Evolutionary conservation across 1,140 invertebrate species (phyloP), one percentile per base, ranked within the genome.

Genomic region (Micrasema longulum): DNA sequence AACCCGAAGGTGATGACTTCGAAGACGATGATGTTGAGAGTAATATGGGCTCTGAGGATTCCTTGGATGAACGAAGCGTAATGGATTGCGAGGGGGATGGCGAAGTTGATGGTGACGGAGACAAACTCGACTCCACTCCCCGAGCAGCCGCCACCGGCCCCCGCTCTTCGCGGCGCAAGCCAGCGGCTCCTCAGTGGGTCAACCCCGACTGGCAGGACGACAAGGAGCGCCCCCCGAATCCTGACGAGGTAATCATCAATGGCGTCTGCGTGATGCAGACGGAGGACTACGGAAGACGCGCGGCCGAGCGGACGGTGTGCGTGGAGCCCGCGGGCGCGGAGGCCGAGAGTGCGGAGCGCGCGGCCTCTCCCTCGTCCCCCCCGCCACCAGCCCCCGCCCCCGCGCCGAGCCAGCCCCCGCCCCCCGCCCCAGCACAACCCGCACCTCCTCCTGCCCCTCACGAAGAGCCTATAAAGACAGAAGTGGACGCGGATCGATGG

Each of bases 171-270:
- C 82, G 96, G 69, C 87, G 97, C 67, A 99, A 98, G 85, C 94
- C 96, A 0, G 95, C 95, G 0, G 95, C 95, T 26, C 97, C 97
- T 0, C 96, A 98, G 83, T 97, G 97, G 95, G 95, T 98, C 0
- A 97, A 97, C 81, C 96, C 95, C 1, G 95, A 96, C 60, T 93
- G 94, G 90, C 93, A 95, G 79, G 91, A 95, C 73, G 82, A 85
- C 65, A 83, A 86, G 65, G 89, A 89, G 57, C 84, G 87, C 72
- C 80, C 82, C 71, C 85, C 85, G 65, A 86, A 86, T 71, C 87
- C 88, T 9, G 89, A 90, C 75, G 93, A 95, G 80, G 91, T 95
- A 0, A 95, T 96, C 71, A 96, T 96, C 73, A 96, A 96, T 77
- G 94, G 95, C 3, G 94, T 96, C 14, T 96, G 95, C 79, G 93